phyloP scores from a whole-genome alignment of 2,888 invertebrate genomes.

The Lasioglossum figueresi region DNA sequence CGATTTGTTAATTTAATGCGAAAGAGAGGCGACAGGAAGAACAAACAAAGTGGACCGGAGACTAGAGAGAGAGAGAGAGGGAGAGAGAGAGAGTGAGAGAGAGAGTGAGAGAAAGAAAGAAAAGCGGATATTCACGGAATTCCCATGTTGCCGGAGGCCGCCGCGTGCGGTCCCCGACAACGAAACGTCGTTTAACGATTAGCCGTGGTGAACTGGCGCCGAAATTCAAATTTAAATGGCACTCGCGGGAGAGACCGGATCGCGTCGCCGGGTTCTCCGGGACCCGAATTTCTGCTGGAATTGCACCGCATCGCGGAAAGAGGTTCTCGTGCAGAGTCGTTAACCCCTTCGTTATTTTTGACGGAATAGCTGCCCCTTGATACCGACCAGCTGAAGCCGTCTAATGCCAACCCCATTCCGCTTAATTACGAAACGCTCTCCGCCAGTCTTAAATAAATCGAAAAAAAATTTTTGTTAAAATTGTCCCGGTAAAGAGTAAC shows the following conservation, averaged over 20 bases:
- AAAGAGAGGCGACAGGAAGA: slow-evolving; percentile 4
- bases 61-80: not conserved
- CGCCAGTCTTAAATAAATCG: not conserved
- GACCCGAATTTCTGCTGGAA: slow-evolving; percentile 64
- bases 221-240: slow-evolving; percentile 75
- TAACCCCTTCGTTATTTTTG: not conserved
- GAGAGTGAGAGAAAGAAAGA: slow-evolving; percentile 16
- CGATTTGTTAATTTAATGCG: not conserved
- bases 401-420: not conserved
- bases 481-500: not conserved
- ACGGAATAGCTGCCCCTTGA: not conserved
- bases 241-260: slow-evolving; percentile 66
- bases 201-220: slow-evolving; percentile 66
- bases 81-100: not conserved
- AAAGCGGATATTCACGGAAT: slow-evolving; percentile 52
- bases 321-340: not conserved
- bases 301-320: slow-evolving; percentile 27
- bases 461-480: no score
- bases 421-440: not conserved
- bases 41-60: slow-evolving; percentile 31
- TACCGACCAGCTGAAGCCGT: not conserved
- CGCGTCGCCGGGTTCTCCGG: slow-evolving; percentile 32
- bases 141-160: slow-evolving; percentile 57
- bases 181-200: slow-evolving; percentile 77
- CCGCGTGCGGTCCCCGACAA: slow-evolving; percentile 53